Percentiles rank a stretch among this genome's conserved stretches.
phyloP scores from a whole-genome alignment of 2,888 invertebrate genomes.

The Ischnus inquisitorius region DNA sequence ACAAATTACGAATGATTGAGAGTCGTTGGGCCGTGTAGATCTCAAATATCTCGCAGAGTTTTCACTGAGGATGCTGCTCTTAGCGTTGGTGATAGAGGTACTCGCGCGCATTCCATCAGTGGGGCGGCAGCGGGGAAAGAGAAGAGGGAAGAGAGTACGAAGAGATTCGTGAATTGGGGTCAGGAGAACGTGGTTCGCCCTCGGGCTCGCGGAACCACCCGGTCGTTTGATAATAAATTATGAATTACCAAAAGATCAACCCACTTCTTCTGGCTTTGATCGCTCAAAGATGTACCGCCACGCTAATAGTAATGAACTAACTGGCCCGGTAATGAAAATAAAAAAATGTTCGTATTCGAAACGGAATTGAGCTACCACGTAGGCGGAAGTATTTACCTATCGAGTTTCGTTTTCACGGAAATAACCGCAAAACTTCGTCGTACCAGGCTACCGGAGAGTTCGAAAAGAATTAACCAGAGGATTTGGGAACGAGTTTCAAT shows the following conservation, averaged over 20 bases:
- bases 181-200: constrained; percentile 72
- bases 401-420: neutral
- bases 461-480: neutral
- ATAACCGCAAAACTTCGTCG: neutral
- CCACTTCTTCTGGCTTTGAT: constrained; percentile 65
- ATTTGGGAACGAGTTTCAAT: constrained; percentile 4
- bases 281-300: constrained; percentile 15
- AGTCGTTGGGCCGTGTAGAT: constrained; percentile 4
- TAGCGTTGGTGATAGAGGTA: constrained; percentile 52
- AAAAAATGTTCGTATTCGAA: constrained; percentile 2
- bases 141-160: constrained; percentile 43
- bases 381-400: too few species aligned
- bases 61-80: constrained; percentile 34
- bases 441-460: neutral
- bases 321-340: neutral
- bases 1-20: constrained; percentile 57
- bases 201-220: constrained; percentile 65
- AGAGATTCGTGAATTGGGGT: constrained; percentile 72
- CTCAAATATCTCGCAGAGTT: constrained; percentile 33
- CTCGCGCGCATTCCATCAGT: constrained; percentile 33
- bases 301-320: constrained; percentile 31
- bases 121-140: constrained; percentile 44
- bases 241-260: constrained; percentile 70
- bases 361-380: neutral
- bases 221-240: constrained; percentile 71